phyloP scores from a whole-genome alignment of 2,113 vertebrate genomes.

The Formicarius rufipectus region DNA sequence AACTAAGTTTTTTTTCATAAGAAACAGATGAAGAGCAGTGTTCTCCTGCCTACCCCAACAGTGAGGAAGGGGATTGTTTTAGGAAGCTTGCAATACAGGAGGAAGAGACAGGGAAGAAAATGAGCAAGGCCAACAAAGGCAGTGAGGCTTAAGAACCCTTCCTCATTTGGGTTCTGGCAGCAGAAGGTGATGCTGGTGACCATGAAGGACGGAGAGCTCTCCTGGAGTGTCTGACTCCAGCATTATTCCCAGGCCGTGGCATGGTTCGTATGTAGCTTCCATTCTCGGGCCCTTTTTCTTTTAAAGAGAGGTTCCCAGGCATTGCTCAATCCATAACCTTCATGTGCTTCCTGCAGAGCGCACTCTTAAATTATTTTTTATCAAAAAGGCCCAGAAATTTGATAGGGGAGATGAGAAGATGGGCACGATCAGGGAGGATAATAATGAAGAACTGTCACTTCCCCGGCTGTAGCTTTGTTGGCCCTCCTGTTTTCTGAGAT shows the following conservation, averaged over 20 bases:
- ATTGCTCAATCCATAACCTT: slow-evolving; percentile 39
- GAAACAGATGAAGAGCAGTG: neutral
- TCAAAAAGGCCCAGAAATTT: slow-evolving; percentile 70
- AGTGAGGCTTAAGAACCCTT: neutral
- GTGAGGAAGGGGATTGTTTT: neutral
- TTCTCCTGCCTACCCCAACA: neutral
- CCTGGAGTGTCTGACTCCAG: neutral
- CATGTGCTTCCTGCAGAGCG: neutral
- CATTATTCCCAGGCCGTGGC: neutral
- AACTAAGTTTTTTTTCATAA: neutral
- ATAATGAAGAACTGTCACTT: slow-evolving; percentile 71
- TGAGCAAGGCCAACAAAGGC: neutral
- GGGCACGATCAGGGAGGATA: slow-evolving; percentile 46
- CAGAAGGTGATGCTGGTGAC: neutral
- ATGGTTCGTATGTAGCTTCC: neutral
- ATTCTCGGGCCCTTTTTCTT: neutral
- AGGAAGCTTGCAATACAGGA: neutral
- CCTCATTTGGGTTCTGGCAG: neutral
- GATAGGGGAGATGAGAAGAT: slow-evolving; percentile 69
- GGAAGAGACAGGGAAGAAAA: neutral
- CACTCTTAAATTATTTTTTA: slow-evolving; percentile 65
- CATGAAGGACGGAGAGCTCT: neutral
- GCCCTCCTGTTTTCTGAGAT: slow-evolving; percentile 72
- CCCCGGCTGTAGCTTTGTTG: slow-evolving; percentile 58
- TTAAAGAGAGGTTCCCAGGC: slow-evolving; percentile 9